These are phyloP conservation scores for Furnarius figulus DNA, from an alignment of 2,113 vertebrate genomes.

Conservation along the genomic window DNA sequence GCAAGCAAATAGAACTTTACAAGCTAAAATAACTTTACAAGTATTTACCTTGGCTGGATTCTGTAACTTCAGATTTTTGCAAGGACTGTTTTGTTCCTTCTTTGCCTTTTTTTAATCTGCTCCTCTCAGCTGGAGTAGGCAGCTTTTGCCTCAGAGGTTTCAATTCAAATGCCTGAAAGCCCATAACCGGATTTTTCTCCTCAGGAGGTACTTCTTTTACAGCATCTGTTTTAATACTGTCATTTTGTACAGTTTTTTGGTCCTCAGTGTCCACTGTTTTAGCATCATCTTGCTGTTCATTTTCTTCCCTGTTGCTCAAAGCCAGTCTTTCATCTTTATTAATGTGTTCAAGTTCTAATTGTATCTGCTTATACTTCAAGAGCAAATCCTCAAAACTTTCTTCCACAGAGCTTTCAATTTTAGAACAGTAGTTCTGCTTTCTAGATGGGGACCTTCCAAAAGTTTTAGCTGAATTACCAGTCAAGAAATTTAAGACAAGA, in stretches of 20 bases:
- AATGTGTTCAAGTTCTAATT: constrained; percentile 94
- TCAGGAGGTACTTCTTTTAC: constrained; percentile 66
- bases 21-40: neutral
- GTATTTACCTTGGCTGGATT: constrained; percentile 71
- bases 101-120: constrained; percentile 76
- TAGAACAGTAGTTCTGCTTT: constrained; percentile 78
- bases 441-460: constrained; percentile 78
- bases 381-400: constrained; percentile 97
- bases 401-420: constrained; percentile 81
- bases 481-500: constrained; percentile 75
- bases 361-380: constrained; percentile 95
- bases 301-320: constrained; percentile 78
- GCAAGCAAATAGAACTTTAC: neutral
- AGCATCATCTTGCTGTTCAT: constrained; percentile 44
- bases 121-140: constrained; percentile 80
- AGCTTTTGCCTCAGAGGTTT: constrained; percentile 93
- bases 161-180: constrained; percentile 94
- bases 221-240: constrained; percentile 73
- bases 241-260: constrained; percentile 62
- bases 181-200: constrained; percentile 82
- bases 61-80: constrained; percentile 57
- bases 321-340: constrained; percentile 92
- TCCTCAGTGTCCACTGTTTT: constrained; percentile 59
- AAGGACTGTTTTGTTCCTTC: constrained; percentile 75
- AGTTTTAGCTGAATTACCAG: constrained; percentile 81